Evolutionary conservation across 2,797 vertebrate genomes (phyloP), one percentile per base, ranked within the genome.

Genomic region (Scarus forsteni): DNA sequence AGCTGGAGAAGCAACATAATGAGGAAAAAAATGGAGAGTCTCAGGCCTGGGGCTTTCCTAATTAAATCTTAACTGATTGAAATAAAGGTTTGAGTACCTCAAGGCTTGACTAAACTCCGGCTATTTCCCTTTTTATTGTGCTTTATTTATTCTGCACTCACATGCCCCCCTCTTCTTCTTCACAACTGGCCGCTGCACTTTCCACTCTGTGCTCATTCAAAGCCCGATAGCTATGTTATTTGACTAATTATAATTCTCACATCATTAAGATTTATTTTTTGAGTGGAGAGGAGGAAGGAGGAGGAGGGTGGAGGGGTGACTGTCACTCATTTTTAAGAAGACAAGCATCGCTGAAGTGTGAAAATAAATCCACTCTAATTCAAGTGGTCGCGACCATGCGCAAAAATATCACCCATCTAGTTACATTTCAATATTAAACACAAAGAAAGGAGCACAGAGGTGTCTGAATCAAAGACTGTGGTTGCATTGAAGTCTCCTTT

Each of bases 11-110:
- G 93, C 92, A 94, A 93, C 93, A 92, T 97, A 97, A 97, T 96
- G 95, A 96, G 95, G 93, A 94, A 35, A 94, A 94, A 95, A 27
- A 95, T 91, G 92, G 93, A 94, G 93, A 92, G 93, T 93, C 80
- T 92, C 92, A 85, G 88, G 95, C 95, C 89, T 85, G 78, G 88
- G 92, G 95, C 95, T 95, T 89, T 93, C 89, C 95, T 97, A 96
- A 97, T 97, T 97, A 97, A 96, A 96, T 95, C 95, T 96, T 94
- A 93, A 93, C 92, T 96, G 96, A 97, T 96, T 96, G 95, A 94
- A 96, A 93, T 96, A 96, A 95, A 96, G 95, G 93, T 92, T 92
- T 85, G 78, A 88, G 87, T 91, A 93, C 89, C 95, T 94, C 81
- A 86, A 90, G 93, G 95, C 94, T 95, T 93, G 92, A 95, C 94